Evolutionary conservation across 2,888 invertebrate species (phyloP), one percentile per base, ranked within the genome.

Genomic region (Cosmopolites sordidus): DNA sequence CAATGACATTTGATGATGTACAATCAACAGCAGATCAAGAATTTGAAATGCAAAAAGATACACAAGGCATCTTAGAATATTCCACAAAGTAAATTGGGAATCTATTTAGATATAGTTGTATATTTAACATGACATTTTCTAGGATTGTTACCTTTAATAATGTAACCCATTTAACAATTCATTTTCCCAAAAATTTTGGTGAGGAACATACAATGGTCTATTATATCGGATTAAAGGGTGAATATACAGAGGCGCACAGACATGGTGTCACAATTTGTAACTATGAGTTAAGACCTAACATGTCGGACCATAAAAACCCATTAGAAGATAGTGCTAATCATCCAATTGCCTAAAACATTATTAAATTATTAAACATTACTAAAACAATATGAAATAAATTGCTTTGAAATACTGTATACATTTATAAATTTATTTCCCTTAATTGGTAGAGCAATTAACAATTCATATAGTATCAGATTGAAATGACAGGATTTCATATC

Each of bases 181-280:
- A 96, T 76, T 92, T 98, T 70, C 91, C 92, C 6, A 79, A 79
- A 12, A 96, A 94, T 75, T 92, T 87, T 76, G 95, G 95, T 16
- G 82, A 79, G 14, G 91, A 92, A n/a, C 81, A 76, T 44, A 92
- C 92, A 1, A 84, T 83, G 68, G 84, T 97, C 57, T 92, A 88
- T 71, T 99, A 98, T 70, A 97, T 99, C 68, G 98, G 95, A 8
- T 78, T 99, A 38, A 86, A 87, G 70, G 99, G 98, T 16, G 97
- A 98, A 76, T 99, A 89, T 78, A 80, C 82, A 9, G 84, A 87
- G 68, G 86, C 84, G 0, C 89, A 89, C 67, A 79, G 85, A 61
- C 93, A 95, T 71, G 94, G 93, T 44, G 92, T 96, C 0, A 89
- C 91, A 1, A 91, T 96, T 66, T 91, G 92, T 68, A 88, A 86